Base-by-base conservation (phyloP, 1,140 invertebrate genomes). In the Tribolium madens region DNA sequence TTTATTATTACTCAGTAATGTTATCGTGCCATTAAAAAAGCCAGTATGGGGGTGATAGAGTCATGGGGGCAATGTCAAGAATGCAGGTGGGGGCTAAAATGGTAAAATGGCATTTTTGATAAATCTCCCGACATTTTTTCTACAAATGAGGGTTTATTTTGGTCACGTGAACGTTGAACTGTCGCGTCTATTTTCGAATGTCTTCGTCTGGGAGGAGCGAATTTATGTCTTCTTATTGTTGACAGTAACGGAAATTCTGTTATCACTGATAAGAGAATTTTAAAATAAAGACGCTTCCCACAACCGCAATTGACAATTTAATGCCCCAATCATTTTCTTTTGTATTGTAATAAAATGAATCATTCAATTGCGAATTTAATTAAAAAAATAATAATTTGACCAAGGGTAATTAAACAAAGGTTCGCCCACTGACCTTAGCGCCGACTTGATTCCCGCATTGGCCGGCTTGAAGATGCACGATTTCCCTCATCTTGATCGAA, bases 361-460 rank as follows among this genome's bases (percentile, higher is more conserved):
- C 36, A 69, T 52, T 21, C 18, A 10, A 5, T 12, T 52, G 7
- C 13, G 13, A 52, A 52, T 10, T 52, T 5, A 52, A 42, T 42
- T 3, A 14, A 52, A 14, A 52, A 52, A 52, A 15, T 17, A 52
- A 17, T 52, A 17, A 17, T 52, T 15, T 21, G 50, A 52, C 50
- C 18, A 42, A 42, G 12, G 7, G 14, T 50, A 26, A 64, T n/a
- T 26, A 64, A 48, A 47, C 0, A 71, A 46, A 14, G 31, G 15
- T 42, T 15, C 3, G 13, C 6, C 9, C 12, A 76, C 77, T 76
- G 21, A 82, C 82, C 80, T 83, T 83, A 33, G 82, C 82, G n/a
- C 82, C 82, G 60, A 82, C 81, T 81, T 83, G 82, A 33, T 83
- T 83, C 53, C 81, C 81, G 72, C 82, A 83, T 75, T 83, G 82